These are phyloP conservation scores for Sebastes taczanowskii DNA, from an alignment of 2,797 vertebrate species.

Conservation along the genomic window DNA sequence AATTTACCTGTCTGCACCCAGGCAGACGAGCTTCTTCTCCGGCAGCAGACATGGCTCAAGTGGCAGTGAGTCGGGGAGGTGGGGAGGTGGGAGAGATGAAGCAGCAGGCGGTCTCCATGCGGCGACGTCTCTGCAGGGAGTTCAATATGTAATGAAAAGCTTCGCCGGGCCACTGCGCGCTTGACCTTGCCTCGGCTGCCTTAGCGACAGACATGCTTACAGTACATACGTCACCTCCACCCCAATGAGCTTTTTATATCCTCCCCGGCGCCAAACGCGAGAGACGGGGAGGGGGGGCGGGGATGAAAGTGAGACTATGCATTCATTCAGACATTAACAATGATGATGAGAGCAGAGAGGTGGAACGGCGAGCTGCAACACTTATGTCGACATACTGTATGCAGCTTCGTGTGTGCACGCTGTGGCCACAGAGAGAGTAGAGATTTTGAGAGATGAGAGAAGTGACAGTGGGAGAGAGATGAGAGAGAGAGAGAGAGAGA, in stretches of 20 bases:
- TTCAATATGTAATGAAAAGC: conserved; percentile 69
- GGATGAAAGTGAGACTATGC: conserved; percentile 42
- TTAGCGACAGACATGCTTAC: conserved; percentile 54
- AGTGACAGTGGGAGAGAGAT: conserved; percentile 58
- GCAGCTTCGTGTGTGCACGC: not conserved
- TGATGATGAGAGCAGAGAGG: conserved; percentile 46
- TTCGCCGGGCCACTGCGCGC: conserved; percentile 41
- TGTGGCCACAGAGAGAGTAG: conserved; percentile 6
- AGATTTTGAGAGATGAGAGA: conserved; percentile 62
- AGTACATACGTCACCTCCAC: conserved; percentile 51
- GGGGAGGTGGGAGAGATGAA: not conserved
- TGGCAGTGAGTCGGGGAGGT: not conserved
- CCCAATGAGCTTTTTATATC: conserved; percentile 49
- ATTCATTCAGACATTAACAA: conserved; percentile 57
- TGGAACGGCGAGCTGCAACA: conserved; percentile 1
- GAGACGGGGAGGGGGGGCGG: not conserved
- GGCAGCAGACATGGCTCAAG: not conserved
- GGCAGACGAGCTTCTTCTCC: conserved; percentile 14
- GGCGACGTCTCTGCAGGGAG: conserved; percentile 47
- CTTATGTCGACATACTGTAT: conserved; percentile 25
- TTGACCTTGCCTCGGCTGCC: conserved; percentile 67
- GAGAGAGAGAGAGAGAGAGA: not conserved
- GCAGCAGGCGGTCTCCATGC: conserved; percentile 14
- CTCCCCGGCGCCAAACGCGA: not conserved
- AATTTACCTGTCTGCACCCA: conserved; percentile 38